Conservation (phyloP, 92 coral and sea anemone genomes). For the Siderastrea siderea region DNA sequence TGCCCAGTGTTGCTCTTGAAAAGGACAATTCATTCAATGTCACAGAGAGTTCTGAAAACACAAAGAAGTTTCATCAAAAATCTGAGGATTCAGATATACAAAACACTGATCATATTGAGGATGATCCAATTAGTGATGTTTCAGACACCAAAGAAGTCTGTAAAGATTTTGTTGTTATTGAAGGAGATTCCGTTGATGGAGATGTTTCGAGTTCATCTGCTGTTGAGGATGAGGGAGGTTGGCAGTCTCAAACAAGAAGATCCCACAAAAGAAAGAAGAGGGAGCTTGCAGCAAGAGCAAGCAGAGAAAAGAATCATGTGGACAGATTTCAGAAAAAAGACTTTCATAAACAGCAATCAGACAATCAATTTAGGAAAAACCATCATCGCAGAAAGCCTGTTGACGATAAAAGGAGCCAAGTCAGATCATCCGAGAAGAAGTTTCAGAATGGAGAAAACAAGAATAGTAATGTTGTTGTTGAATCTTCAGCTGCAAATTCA, state of each 20-base stretch:
- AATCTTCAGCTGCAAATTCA: slow-evolving; percentile 2
- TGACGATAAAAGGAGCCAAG: slow-evolving; percentile 36
- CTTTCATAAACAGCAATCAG: slow-evolving; percentile 40
- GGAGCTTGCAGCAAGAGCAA: slow-evolving; percentile 49
- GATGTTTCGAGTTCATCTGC: slow-evolving; percentile 80
- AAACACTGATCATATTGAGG: background rate
- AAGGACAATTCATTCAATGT: background rate
- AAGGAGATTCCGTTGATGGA: slow-evolving; percentile 65
- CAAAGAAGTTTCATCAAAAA: slow-evolving; percentile 15
- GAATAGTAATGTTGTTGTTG: background rate
- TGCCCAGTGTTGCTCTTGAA: slow-evolving; percentile 47
- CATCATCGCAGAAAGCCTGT: slow-evolving; percentile 29
- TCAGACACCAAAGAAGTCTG: slow-evolving; percentile 37
- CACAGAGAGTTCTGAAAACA: background rate
- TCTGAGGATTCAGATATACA: background rate
- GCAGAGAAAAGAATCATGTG: slow-evolving; percentile 33
- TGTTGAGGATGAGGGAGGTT: slow-evolving; percentile 79
- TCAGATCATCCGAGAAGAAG: slow-evolving; percentile 8
- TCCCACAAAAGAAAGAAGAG: slow-evolving; percentile 81
- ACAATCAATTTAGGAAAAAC: slow-evolving; percentile 35
- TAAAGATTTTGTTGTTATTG: slow-evolving; percentile 38
- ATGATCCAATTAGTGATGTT: slow-evolving; percentile 36
- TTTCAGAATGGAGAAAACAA: slow-evolving; percentile 8
- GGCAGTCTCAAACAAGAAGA: slow-evolving; percentile 90
- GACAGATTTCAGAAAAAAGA: slow-evolving; percentile 61